These are phyloP conservation scores for Pionites leucogaster DNA, from an alignment of 2,113 vertebrate genomes.

Conservation along the genomic window DNA sequence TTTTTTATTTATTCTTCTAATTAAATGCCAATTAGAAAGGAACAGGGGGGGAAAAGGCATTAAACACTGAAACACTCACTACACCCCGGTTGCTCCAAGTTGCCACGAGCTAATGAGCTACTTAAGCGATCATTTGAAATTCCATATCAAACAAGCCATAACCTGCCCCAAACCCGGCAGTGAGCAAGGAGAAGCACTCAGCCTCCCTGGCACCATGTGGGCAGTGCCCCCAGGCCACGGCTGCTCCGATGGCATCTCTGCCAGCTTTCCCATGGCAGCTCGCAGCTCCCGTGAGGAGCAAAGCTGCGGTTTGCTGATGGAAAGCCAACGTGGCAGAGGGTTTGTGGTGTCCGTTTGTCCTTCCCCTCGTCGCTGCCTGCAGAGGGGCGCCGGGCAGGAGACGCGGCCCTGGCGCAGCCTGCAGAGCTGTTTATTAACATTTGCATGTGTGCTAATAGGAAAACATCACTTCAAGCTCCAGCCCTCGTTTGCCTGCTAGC, in stretches of 20 bases:
- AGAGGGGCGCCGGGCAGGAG: neutral
- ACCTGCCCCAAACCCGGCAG: neutral
- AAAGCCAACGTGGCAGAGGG: no score
- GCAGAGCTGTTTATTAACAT: neutral
- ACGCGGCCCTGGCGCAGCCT: rapidly evolving
- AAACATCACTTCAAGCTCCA: neutral
- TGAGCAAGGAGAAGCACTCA: neutral
- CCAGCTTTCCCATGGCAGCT: neutral
- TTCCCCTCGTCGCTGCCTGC: rapidly evolving
- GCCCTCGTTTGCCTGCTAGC: conserved; percentile 3
- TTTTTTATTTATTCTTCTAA: conserved; percentile 72
- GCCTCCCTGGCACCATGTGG: neutral
- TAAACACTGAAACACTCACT: conserved; percentile 64
- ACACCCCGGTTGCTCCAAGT: conserved; percentile 42
- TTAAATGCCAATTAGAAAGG: conserved; percentile 69
- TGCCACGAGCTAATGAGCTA: conserved; percentile 52
- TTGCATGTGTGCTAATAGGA: neutral
- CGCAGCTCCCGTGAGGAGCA: rapidly evolving
- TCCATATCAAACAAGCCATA: conserved; percentile 45
- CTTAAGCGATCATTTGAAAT: conserved; percentile 60
- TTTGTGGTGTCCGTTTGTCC: rapidly evolving
- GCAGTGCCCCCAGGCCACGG: neutral
- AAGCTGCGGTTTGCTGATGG: rapidly evolving
- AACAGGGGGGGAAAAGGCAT: conserved; percentile 22
- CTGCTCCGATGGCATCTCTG: neutral